Evolutionary conservation across 2,888 invertebrate genomes (phyloP).

Genomic region (Pollenia labialis): DNA sequence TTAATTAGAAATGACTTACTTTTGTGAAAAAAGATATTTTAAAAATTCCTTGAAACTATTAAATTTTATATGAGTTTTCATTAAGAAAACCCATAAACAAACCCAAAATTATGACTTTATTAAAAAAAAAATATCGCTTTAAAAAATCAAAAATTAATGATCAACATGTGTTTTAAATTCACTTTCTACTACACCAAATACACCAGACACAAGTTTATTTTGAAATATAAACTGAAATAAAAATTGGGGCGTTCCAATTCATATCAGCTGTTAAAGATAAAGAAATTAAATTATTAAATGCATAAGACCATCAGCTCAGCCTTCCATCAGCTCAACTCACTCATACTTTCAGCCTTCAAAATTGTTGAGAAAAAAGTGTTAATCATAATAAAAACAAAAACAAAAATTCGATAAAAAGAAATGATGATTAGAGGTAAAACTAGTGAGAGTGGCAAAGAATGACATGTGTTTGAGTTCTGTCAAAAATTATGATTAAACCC

Average conservation of each 20-base stretch:
- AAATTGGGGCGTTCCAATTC: conserved; percentile 58
- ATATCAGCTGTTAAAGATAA: conserved; percentile 68
- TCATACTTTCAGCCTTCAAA: conserved; percentile 14
- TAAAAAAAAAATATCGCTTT: conserved; percentile 50
- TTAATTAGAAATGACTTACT: background rate
- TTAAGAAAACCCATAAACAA: conserved; percentile 58
- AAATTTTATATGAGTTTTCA: conserved; percentile 65
- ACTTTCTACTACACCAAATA: background rate
- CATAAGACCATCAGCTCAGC: conserved; percentile 30
- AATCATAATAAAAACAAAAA: conserved; percentile 58
- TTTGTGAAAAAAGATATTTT: background rate
- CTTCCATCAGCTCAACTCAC: conserved; percentile 29
- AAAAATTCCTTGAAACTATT: conserved; percentile 60
- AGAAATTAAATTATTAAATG: conserved; percentile 29
- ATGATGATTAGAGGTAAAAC: conserved; percentile 43
- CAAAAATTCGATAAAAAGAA: conserved; percentile 1
- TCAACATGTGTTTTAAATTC: conserved; percentile 65
- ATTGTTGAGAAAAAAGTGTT: conserved; percentile 49
- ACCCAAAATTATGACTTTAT: conserved; percentile 68
- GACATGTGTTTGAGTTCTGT: conserved; percentile 71
- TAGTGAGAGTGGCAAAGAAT: conserved; percentile 13
- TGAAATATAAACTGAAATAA: background rate
- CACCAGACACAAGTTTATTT: conserved; percentile 42
- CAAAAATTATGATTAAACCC: conserved; percentile 67
- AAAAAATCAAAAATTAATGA: conserved; percentile 52